phyloP scores from a whole-genome alignment of 2,797 vertebrate species.

The Phataginus tetradactyla region DNA sequence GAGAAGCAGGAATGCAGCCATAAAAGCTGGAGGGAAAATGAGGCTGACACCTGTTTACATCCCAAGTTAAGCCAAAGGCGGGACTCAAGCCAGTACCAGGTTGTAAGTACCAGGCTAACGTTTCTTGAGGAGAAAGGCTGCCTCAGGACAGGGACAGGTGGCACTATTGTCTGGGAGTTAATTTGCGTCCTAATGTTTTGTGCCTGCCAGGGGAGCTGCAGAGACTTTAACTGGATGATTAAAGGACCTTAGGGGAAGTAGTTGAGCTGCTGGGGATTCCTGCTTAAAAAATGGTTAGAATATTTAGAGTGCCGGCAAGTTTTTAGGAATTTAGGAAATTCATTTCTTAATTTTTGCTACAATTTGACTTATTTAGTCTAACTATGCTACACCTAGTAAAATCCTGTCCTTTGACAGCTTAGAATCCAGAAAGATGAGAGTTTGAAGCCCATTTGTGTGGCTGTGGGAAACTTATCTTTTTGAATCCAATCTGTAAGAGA shows the following conservation, averaged over 20 bases:
- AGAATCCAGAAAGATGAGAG: neutral
- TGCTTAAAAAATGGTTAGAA: neutral
- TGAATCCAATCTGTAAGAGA: neutral
- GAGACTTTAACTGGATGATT: neutral
- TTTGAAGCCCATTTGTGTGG: neutral
- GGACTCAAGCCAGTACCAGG: neutral
- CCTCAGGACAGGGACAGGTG: neutral
- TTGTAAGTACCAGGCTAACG: neutral
- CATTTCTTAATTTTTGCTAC: neutral
- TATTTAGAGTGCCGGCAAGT: neutral
- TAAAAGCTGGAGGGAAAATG: neutral
- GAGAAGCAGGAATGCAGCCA: neutral
- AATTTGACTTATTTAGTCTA: neutral
- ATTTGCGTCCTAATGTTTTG: neutral
- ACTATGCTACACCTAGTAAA: neutral
- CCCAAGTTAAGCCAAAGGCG: neutral
- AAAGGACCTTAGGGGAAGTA: neutral
- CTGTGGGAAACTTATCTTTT: neutral
- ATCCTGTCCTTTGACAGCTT: neutral
- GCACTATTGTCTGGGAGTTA: neutral
- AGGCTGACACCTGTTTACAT: neutral
- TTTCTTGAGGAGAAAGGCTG: neutral
- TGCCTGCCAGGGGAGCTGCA: slow-evolving; percentile 20
- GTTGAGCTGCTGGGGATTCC: no score
- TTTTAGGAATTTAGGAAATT: neutral